A percentile compares a stretch with the other conserved stretches of the same genome.
Conservation (phyloP, 1,140 invertebrate species). For the Drosophila guanche region DNA sequence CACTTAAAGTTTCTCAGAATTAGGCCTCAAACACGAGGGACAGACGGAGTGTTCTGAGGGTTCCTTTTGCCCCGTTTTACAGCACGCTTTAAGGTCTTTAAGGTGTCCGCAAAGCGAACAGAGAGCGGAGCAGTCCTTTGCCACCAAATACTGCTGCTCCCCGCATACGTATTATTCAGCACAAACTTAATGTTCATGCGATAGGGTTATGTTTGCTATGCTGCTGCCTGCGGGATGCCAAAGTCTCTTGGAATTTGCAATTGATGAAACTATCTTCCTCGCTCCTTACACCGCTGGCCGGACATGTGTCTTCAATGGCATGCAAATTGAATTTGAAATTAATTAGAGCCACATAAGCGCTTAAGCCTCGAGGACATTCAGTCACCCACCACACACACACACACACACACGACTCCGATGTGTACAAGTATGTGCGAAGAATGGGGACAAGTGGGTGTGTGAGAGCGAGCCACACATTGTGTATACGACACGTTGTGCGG, state of each 20-base stretch:
- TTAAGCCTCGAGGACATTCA: conserved; percentile 44
- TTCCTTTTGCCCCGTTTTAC: no score
- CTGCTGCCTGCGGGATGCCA: background rate
- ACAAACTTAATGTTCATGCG: conserved; percentile 1
- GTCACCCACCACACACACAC: conserved; percentile 8
- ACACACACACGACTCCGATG: background rate
- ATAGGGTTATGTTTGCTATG: conserved; percentile 1
- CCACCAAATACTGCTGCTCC: background rate
- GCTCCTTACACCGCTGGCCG: conserved; percentile 1
- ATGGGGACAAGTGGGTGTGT: background rate
- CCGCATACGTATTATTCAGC: no score
- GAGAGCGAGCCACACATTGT: conserved; percentile 11
- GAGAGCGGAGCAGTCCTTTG: no score
- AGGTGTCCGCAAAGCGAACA: no score
- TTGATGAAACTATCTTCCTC: conserved; percentile 1
- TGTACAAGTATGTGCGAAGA: background rate
- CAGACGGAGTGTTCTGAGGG: no score
- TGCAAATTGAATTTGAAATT: conserved; percentile 81
- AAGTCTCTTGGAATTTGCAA: conserved; percentile 13
- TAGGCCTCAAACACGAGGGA: no score
- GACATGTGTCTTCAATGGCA: conserved; percentile 45
- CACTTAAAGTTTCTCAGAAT: no score
- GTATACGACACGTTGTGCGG: conserved; percentile 54
- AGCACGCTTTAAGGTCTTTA: no score
- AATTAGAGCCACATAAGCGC: conserved; percentile 63